Percentiles rank a stretch among this genome's conserved stretches.
Conservation (phyloP, 1,140 invertebrate genomes). For the Eriocheir sinensis region DNA sequence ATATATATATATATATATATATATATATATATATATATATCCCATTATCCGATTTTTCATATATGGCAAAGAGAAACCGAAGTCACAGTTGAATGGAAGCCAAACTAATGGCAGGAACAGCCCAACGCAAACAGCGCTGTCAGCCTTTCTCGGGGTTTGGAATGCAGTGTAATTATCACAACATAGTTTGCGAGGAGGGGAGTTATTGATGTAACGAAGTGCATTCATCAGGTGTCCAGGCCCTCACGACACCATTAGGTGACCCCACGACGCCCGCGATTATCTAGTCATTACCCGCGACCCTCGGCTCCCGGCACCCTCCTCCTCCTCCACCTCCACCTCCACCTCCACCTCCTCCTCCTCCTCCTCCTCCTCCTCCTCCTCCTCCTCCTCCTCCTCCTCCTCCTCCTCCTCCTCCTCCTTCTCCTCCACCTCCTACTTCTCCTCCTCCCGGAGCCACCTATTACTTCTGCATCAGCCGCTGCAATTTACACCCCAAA, state of each 20-base stretch:
- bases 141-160: neutral
- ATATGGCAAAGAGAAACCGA: neutral
- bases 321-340: too few relatives aligned
- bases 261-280: constrained; percentile 46
- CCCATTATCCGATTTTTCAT: neutral
- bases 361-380: too few relatives aligned
- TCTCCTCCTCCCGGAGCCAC: neutral
- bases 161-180: neutral
- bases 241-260: constrained; percentile 44
- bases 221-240: constrained; percentile 34
- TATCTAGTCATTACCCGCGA: constrained; percentile 26
- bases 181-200: constrained; percentile 30
- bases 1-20: constrained; percentile 62
- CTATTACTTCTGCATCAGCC: neutral
- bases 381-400: too few relatives aligned
- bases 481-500: neutral
- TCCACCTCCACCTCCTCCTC: too few relatives aligned
- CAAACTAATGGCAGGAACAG: neutral
- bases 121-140: neutral
- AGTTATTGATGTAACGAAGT: constrained; percentile 53
- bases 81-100: neutral
- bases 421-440: too few relatives aligned
- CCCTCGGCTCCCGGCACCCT: neutral
- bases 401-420: too few relatives aligned
- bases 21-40: constrained; percentile 24